Base-by-base conservation (phyloP, 2,888 invertebrate species). In the Sylvicola fuscatus region DNA sequence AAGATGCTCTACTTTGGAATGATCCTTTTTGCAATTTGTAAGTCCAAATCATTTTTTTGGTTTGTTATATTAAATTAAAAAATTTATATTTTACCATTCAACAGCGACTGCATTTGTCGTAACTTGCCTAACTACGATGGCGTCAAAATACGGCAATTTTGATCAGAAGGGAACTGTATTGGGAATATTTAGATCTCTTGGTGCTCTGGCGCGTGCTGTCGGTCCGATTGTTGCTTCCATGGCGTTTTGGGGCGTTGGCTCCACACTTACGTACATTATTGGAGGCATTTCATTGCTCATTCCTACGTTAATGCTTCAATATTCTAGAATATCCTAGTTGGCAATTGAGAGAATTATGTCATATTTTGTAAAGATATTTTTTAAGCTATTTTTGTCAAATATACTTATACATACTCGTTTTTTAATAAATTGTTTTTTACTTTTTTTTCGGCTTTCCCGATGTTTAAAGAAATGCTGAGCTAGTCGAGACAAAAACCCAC, bases 161-260 rank as follows among this genome's bases (percentile, higher is more conserved):
- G 75, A 76, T 49, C 82, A 90, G 49, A 90, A 93, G 51, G 97
- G 97, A 17, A 78, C 80, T 1, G 81, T 89, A 42, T 73, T 95
- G 51, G 98, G 98, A 10, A 82, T 87, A 43, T 86, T 95, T 51
- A 69, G 97, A 40, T 93, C 95, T 2, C 64, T 97, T 27, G 97
- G 97, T 12, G 87, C 95, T 2, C 61, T 98, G 31, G 93, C 95
- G 1, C 65, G 97, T 44, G 90, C 92, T 14, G 56, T 86, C 26
- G 97, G 97, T 1, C 97, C 97, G 1, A 64, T 93, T 36, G 55
- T 87, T 11, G 83, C 90, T 15, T 84, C 89, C 36, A 66, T 83
- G 44, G 82, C 79, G 16, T 95, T 89, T 61, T 95, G 95, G 95
- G 75, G 79, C 51, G 66, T 81, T 37, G 93, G 93, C 6, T 80